Conservation (phyloP, 2,888 invertebrate genomes). For the Acanthoscelides obtectus region DNA sequence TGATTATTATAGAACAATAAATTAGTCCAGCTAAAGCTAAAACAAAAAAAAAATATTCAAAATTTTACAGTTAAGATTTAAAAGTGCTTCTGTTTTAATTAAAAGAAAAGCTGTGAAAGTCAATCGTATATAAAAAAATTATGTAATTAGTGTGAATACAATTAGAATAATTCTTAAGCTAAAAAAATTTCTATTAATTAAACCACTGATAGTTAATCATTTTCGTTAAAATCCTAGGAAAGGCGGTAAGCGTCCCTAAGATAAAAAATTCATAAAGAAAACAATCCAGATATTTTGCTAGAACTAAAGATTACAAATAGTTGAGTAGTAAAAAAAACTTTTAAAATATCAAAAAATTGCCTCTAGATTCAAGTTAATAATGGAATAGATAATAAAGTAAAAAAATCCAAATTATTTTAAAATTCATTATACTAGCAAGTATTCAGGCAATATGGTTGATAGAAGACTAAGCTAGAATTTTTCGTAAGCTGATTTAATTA, state of each 20-base stretch:
- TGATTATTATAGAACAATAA: constrained; percentile 56
- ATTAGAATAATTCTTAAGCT: constrained; percentile 49
- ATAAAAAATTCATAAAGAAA: constrained; percentile 52
- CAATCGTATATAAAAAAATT: constrained; percentile 50
- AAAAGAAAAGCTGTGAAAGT: constrained; percentile 49
- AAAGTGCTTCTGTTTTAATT: constrained; percentile 11
- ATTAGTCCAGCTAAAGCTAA: background rate
- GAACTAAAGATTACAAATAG: constrained; percentile 44
- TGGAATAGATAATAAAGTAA: constrained; percentile 50
- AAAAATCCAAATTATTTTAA: constrained; percentile 19
- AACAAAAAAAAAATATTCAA: constrained; percentile 3
- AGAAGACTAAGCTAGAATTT: constrained; percentile 59
- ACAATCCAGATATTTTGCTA: background rate
- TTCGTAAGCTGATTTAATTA: constrained; percentile 45
- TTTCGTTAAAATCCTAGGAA: constrained; percentile 60
- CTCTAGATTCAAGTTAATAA: constrained; percentile 49
- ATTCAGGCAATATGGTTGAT: constrained; percentile 60
- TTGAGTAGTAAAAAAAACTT: constrained; percentile 52
- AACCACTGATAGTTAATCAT: constrained; percentile 55
- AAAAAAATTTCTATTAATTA: constrained; percentile 48
- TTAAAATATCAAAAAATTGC: constrained; percentile 50
- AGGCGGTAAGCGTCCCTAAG: constrained; percentile 56
- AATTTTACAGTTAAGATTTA: background rate
- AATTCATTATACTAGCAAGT: too few relatives aligned
- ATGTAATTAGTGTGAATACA: constrained; percentile 7